Evolutionary conservation across 2,888 invertebrate genomes (phyloP).

Genomic region (Epinotia demarniana): DNA sequence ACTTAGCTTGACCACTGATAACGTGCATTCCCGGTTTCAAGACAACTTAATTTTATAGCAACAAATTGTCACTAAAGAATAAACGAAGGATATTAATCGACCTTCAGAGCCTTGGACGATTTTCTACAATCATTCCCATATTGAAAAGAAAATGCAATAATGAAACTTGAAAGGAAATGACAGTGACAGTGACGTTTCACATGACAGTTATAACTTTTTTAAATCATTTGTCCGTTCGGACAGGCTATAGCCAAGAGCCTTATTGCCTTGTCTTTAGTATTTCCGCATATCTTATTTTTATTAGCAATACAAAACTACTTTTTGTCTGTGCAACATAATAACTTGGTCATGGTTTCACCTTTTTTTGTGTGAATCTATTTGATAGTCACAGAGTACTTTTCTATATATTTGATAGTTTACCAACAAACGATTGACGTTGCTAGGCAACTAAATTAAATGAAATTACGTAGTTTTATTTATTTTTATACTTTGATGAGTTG

Average conservation of each 20-base stretch:
- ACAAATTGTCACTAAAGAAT: not conserved
- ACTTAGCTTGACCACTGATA: constrained; percentile 9
- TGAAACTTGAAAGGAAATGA: constrained; percentile 1
- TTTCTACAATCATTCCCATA: constrained; percentile 26
- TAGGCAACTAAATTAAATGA: constrained; percentile 13
- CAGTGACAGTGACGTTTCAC: constrained; percentile 6
- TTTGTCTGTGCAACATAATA: too few relatives aligned
- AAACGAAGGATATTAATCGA: not conserved
- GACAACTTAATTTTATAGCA: not conserved
- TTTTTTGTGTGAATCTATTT: too few relatives aligned
- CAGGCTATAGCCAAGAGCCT: too few relatives aligned
- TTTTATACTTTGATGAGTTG: constrained; percentile 5
- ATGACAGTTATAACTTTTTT: constrained; percentile 1
- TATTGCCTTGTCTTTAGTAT: too few relatives aligned
- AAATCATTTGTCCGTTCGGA: too few relatives aligned
- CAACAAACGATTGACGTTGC: constrained; percentile 4
- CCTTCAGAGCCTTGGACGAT: constrained; percentile 22
- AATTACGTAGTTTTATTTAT: constrained; percentile 20
- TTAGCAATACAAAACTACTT: too few relatives aligned
- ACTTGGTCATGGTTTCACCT: too few relatives aligned
- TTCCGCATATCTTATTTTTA: too few relatives aligned
- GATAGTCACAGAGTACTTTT: too few relatives aligned
- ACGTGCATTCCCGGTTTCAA: constrained; percentile 12
- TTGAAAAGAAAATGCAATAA: not conserved
- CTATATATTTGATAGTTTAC: too few relatives aligned